Evolutionary conservation across 2,113 vertebrate genomes (phyloP), one percentile per base, ranked within the genome.

Genomic region (Pseudonaja textilis): DNA sequence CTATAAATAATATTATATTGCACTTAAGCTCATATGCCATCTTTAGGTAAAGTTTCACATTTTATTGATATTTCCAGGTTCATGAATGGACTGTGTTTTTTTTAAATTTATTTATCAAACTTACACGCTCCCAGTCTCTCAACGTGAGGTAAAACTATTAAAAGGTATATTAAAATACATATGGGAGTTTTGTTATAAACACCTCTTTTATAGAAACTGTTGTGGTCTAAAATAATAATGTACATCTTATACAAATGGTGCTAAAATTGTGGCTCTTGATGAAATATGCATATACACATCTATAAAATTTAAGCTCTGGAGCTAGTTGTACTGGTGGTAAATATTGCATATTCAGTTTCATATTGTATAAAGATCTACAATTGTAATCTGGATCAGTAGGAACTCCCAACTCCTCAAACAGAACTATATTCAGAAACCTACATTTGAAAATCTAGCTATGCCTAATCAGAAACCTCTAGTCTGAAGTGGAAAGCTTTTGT

Each of bases 401-500:
- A 52, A 69, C 29, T 50, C 50, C 90, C 26, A 57, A 59, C 9
- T 92, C 4, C 14, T 6, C 25, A 54, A 90, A 61, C 22, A 61
- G 45, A 93, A 86, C 18, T 2, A 22, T 14, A 50, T 92, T 59
- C 54, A 39, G 55, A 22, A 59, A 85, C 26, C 89, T 85, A 29
- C 5, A 92, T 92, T 89, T 89, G 52, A 89, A 69, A n/a, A 23
- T 2, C 3, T 18, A 89, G 61, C 10, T 55, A 85, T 22, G 22
- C 20, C 18, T 18, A 16, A 39, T 50, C 85, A 86, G 55, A 52
- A 16, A 39, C 64, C 50, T 92, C 94, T 91, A 50, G 34, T 90
- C 93, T 92, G 5, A 93, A 81, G 54, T 52, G 45, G 22, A 81
- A 74, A 90, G 5, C 16, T 85, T 90, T 61, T 92, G 92, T 90